Evolutionary conservation across 2,797 vertebrate genomes (phyloP).

Genomic region (Pangasius djambal): DNA sequence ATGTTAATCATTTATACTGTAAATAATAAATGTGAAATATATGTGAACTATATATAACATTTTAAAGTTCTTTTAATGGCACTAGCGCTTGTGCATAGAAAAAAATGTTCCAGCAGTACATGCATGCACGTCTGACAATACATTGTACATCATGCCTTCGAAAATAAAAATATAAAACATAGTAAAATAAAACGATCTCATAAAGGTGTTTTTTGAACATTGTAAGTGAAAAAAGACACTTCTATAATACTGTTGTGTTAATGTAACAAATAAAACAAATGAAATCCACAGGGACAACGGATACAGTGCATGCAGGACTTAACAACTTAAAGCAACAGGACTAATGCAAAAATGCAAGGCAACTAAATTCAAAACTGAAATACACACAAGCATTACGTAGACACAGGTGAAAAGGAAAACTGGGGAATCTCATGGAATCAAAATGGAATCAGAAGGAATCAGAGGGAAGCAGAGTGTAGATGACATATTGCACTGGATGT

Average conservation of each 20-base stretch:
- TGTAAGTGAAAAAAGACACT: neutral
- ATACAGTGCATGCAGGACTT: neutral
- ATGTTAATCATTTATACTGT: neutral
- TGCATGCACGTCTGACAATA: neutral
- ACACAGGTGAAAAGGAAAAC: neutral
- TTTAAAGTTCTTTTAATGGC: neutral
- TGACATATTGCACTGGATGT: neutral
- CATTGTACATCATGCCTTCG: neutral
- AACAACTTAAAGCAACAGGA: neutral
- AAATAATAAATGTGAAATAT: neutral
- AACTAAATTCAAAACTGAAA: neutral
- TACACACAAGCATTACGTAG: neutral
- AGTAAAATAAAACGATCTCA: neutral
- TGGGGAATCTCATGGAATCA: neutral
- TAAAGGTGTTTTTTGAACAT: neutral
- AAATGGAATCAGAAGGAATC: neutral
- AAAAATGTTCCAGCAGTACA: neutral
- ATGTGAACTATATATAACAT: neutral
- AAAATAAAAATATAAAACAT: neutral
- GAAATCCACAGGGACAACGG: neutral
- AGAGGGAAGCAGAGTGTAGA: neutral
- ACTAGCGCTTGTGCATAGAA: neutral
- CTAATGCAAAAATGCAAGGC: constrained; percentile 7
- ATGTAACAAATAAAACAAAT: neutral
- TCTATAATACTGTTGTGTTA: neutral